A percentile compares a stretch with the other conserved stretches of the same genome.
phyloP scores from a whole-genome alignment of 2,113 vertebrate species.

The Lichenostomus cassidix region DNA sequence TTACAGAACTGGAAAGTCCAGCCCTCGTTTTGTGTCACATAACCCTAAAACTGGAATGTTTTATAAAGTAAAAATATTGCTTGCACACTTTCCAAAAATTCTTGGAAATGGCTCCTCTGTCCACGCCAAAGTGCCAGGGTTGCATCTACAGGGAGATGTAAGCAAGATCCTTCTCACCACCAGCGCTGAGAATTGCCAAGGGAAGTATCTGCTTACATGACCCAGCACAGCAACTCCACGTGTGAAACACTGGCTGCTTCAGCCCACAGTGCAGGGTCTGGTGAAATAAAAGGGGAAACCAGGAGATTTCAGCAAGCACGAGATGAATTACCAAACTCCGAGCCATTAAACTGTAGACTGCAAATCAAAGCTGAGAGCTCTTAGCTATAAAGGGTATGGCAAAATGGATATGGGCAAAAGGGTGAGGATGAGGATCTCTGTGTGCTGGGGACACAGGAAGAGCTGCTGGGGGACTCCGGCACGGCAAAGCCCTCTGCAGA shows the following conservation, averaged over 20 bases:
- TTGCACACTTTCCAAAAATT: background rate
- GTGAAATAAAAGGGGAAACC: background rate
- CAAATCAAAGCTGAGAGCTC: background rate
- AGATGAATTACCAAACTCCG: background rate
- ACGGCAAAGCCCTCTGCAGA: accelerated
- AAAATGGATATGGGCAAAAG: background rate
- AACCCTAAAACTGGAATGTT: background rate
- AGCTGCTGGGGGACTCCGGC: background rate
- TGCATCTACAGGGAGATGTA: background rate
- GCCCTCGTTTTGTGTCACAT: background rate
- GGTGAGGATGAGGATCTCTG: background rate
- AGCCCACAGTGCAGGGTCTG: background rate
- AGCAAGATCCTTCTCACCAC: background rate
- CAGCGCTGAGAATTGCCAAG: background rate
- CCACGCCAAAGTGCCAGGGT: background rate
- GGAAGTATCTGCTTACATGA: background rate
- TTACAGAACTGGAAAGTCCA: background rate
- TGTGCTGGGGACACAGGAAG: background rate
- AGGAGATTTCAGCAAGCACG: background rate
- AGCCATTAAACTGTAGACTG: background rate
- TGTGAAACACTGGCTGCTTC: background rate
- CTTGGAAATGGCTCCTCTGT: background rate
- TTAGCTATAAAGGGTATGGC: accelerated
- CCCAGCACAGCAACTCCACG: background rate
- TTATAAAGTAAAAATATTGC: background rate